Percentiles rank a stretch among this genome's conserved stretches.
Evolutionary conservation across 2,797 vertebrate genomes (phyloP).

Genomic region (Carduelis carduelis): DNA sequence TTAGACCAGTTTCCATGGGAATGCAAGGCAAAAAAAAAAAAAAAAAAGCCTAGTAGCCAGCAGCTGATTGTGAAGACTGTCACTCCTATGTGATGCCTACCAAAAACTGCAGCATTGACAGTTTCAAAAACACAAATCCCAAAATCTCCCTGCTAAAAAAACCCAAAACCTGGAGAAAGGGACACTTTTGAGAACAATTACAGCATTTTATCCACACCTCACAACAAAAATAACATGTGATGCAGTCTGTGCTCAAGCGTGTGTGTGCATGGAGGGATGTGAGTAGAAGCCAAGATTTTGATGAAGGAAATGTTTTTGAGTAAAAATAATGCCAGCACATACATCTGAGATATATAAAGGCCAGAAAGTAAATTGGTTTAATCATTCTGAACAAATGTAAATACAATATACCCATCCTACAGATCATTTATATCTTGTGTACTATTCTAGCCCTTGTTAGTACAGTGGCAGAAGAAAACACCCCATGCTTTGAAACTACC

Average conservation of each 20-base stretch:
- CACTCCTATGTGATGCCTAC: neutral
- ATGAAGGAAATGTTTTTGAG: neutral
- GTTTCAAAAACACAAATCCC: neutral
- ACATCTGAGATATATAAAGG: neutral
- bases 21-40: neutral
- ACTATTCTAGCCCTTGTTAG: neutral
- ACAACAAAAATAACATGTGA: neutral
- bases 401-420: neutral
- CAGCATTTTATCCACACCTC: neutral
- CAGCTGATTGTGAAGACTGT: neutral
- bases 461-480: neutral
- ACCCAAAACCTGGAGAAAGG: neutral
- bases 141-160: neutral
- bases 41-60: neutral
- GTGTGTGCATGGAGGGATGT: fast-evolving
- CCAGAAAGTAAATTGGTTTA: neutral
- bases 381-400: neutral
- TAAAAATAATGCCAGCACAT: neutral
- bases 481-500: neutral
- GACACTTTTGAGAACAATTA: neutral
- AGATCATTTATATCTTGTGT: neutral
- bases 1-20: constrained; percentile 46
- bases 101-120: neutral
- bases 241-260: too few species aligned
- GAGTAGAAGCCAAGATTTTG: neutral